These are phyloP conservation scores for Neolamprologus ventralis DNA, from an alignment of 2,113 vertebrate genomes.

Conservation along the genomic window DNA sequence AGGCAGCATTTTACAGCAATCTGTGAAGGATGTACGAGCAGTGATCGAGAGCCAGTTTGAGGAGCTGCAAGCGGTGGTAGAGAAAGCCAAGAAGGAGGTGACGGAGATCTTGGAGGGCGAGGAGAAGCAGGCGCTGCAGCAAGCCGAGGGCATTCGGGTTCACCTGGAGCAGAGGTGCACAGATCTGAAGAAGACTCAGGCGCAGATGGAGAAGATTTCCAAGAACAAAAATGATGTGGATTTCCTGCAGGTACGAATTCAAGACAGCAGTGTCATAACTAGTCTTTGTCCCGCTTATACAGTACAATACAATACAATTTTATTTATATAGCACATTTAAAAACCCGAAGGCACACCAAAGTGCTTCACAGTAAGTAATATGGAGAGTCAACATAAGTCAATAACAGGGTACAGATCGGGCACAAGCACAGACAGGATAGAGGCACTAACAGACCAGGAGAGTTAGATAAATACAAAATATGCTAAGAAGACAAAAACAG, in stretches of 20 bases:
- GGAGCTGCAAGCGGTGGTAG: conserved; percentile 65
- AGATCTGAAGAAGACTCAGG: conserved; percentile 69
- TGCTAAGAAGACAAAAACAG: too few relatives aligned
- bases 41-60: conserved; percentile 73
- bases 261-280: neutral
- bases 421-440: too few relatives aligned
- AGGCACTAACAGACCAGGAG: too few relatives aligned
- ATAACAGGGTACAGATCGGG: too few relatives aligned
- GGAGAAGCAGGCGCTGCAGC: conserved; percentile 66
- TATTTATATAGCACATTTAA: too few relatives aligned
- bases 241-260: conserved; percentile 72
- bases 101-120: conserved; percentile 74
- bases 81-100: conserved; percentile 67
- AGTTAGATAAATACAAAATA: too few relatives aligned
- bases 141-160: conserved; percentile 72
- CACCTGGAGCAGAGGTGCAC: conserved; percentile 71
- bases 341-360: too few relatives aligned
- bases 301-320: too few relatives aligned
- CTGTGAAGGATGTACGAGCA: conserved; percentile 70
- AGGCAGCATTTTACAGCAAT: conserved; percentile 54
- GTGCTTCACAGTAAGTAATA: too few relatives aligned
- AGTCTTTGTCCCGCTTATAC: neutral
- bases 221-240: conserved; percentile 69
- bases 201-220: conserved; percentile 68
- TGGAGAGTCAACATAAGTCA: too few relatives aligned